Base-by-base conservation (phyloP, 2,888 invertebrate genomes). In the Tethea ocularis region DNA sequence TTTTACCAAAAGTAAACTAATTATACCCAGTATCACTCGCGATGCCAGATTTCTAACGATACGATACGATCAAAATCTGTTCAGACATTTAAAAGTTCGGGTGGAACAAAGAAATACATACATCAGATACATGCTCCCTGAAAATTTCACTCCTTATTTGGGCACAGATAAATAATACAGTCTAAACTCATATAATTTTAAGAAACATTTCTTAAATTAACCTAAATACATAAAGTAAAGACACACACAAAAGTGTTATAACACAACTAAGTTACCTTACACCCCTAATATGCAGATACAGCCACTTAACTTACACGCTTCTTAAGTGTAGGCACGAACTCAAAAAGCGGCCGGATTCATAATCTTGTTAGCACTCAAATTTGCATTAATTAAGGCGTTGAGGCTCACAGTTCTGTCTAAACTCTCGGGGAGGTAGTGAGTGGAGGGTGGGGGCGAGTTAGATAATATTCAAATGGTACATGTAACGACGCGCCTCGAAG, bases 381-480 rank as follows among this genome's bases (percentile, higher is more conserved):
- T 93, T 93, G 92, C 92, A 93, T 93, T 93, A 92, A 93, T 93
- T 93, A 93, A 91, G 88, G 87, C 85, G 78, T 70, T 80, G 86
- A 88, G 88, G 87, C 87, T 86, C 83, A 73, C 81, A 80, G 83
- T 84, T 82, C 84, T 83, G 82, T 88, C 89, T 91, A 89, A 90
- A 88, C 88, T 89, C 80, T 71, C 74, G 66, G 69, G 62, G 68
- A 68, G 56, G 52, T 68, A 72, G 63, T 70, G 63, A 64, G 63
- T 63, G 73, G 63, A 66, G 74, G 74, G 75, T 77, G 68, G 81
- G 74, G 75, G 77, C 68, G 81, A 79, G 88, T 85, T 85, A 90
- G 92, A 91, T 93, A 93, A 92, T 93, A 93, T 93, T 93, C 93
- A 93, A 93, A 93, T 93, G 93, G 93, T 92, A 93, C 92, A 93